Percentiles rank a stretch among this genome's conserved stretches.
phyloP scores from a whole-genome alignment of 2,797 vertebrate genomes.

The Squalus acanthias region DNA sequence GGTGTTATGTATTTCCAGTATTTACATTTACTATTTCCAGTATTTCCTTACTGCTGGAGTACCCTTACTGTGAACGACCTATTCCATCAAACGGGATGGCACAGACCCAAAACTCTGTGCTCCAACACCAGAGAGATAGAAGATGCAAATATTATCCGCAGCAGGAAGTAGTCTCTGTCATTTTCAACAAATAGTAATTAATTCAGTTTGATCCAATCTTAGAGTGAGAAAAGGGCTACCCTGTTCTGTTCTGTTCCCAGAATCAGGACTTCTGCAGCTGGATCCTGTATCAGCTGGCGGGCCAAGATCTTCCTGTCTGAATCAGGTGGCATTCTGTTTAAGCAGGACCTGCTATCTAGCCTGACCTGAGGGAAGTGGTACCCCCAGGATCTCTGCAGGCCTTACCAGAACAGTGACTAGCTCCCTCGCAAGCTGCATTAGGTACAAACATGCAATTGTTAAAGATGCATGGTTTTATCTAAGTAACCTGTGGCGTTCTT shows the following conservation, averaged over 20 bases:
- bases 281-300: no score
- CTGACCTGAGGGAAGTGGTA: neutral
- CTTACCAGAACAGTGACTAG: neutral
- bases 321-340: neutral
- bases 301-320: neutral
- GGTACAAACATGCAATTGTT: neutral
- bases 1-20: neutral
- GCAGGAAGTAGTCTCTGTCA: neutral
- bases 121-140: neutral
- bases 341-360: neutral
- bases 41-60: neutral
- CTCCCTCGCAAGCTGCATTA: neutral
- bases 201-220: neutral
- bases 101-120: neutral
- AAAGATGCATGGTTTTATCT: neutral
- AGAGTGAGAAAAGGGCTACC: neutral
- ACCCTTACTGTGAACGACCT: neutral
- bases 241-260: neutral
- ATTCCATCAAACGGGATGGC: neutral
- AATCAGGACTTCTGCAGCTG: neutral
- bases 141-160: neutral
- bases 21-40: neutral
- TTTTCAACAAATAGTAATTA: neutral
- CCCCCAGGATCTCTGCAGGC: neutral
- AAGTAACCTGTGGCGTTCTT: neutral